Conservation (phyloP, 1,140 invertebrate species). For the Drosophila insularis region DNA sequence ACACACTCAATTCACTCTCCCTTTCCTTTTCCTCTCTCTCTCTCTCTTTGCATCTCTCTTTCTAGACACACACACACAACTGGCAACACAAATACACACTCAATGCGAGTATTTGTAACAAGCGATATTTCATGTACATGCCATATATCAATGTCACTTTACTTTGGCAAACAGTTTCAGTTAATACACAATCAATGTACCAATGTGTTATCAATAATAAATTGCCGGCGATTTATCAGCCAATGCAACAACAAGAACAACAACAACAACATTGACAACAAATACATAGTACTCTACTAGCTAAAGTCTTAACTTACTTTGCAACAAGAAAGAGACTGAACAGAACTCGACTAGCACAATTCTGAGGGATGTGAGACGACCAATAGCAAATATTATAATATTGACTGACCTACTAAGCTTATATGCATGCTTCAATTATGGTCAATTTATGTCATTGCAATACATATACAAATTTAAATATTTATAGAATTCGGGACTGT, state of each 20-base stretch:
- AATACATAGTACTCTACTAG: slow-evolving; percentile 18
- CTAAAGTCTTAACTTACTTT: slow-evolving; percentile 70
- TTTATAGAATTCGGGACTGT: no score
- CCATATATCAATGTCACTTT: slow-evolving; percentile 81
- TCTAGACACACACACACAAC: not conserved
- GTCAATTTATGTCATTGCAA: no score
- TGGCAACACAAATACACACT: slow-evolving; percentile 36
- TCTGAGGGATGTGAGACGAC: not conserved
- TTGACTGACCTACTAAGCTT: not conserved
- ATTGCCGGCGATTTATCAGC: slow-evolving; percentile 79
- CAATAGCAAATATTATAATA: not conserved
- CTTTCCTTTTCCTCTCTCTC: not conserved
- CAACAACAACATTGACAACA: slow-evolving; percentile 14
- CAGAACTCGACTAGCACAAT: not conserved
- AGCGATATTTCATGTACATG: slow-evolving; percentile 79
- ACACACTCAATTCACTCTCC: not conserved
- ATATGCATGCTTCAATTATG: no score
- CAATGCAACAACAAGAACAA: slow-evolving; percentile 59
- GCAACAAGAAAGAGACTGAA: slow-evolving; percentile 19
- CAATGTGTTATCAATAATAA: slow-evolving; percentile 81
- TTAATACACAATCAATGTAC: slow-evolving; percentile 81
- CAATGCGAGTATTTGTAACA: slow-evolving; percentile 52
- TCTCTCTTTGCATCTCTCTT: not conserved
- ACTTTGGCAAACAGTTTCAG: slow-evolving; percentile 81
- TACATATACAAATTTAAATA: no score